Evolutionary conservation across 2,113 vertebrate genomes (phyloP).

Genomic region (Daubentonia madagascariensis): DNA sequence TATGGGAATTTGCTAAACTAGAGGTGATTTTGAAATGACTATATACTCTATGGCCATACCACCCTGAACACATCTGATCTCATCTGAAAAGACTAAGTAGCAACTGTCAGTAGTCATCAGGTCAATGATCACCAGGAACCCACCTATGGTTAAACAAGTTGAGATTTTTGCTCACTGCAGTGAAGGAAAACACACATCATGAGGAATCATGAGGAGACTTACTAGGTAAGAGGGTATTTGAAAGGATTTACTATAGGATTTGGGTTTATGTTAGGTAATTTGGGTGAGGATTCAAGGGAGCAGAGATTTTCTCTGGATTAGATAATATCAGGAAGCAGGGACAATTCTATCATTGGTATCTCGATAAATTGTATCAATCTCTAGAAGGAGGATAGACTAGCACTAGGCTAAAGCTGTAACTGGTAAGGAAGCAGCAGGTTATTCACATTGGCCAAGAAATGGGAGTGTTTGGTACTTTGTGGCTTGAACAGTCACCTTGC

Average conservation of each 20-base stretch:
- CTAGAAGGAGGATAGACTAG: background rate
- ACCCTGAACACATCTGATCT: no score
- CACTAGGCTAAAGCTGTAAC: background rate
- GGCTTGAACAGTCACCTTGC: background rate
- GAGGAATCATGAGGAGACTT: background rate
- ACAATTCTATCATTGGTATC: background rate
- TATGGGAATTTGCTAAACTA: background rate
- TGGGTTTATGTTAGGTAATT: background rate
- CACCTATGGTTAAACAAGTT: background rate
- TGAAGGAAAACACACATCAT: background rate
- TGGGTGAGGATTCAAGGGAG: background rate
- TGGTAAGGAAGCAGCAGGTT: background rate
- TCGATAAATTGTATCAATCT: background rate
- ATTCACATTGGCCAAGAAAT: background rate
- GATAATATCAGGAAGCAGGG: background rate
- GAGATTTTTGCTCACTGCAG: background rate
- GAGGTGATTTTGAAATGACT: constrained; percentile 15
- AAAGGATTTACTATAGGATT: background rate
- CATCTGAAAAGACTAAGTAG: background rate
- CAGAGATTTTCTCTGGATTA: background rate
- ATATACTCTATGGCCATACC: no score
- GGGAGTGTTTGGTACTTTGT: background rate
- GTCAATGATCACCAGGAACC: background rate
- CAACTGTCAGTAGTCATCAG: background rate
- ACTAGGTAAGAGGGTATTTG: background rate